Evolutionary conservation across 2,888 invertebrate species (phyloP).

Genomic region (Neocrepidodera transversa): DNA sequence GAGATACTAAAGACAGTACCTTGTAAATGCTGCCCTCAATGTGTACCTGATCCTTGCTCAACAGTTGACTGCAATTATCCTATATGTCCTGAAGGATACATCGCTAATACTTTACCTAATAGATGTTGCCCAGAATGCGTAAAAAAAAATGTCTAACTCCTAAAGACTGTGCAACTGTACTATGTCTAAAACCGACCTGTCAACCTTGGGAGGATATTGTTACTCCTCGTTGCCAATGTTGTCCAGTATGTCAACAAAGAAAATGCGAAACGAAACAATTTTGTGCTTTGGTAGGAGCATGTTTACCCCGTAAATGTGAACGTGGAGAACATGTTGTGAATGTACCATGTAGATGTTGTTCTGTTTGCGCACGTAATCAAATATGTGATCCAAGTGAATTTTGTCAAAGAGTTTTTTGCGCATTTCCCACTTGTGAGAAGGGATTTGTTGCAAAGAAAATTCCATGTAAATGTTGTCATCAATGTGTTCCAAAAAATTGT

Average conservation of each 20-base stretch:
- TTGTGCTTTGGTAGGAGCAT: background rate
- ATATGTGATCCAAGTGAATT: background rate
- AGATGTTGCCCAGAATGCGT: conserved; percentile 4
- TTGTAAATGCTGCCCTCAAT: background rate
- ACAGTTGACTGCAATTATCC: background rate
- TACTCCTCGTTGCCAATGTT: background rate
- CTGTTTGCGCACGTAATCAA: background rate
- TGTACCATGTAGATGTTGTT: background rate
- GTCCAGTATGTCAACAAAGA: background rate
- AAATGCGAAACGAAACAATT: background rate
- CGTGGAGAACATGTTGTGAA: background rate
- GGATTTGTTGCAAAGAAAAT: conserved; percentile 4
- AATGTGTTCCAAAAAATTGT: conserved; percentile 11
- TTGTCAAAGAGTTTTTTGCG: background rate
- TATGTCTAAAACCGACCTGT: background rate
- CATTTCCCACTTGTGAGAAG: background rate
- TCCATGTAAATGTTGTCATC: conserved; percentile 13
- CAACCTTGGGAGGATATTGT: background rate
- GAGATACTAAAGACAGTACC: background rate
- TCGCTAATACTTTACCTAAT: background rate
- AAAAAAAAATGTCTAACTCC: background rate
- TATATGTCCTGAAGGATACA: background rate
- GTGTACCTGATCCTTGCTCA: background rate
- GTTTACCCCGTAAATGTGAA: background rate
- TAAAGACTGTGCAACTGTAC: background rate